Evolutionary conservation across 92 coral and sea anemone genomes (phyloP).

Genomic region (Pocillopora meandrina): DNA sequence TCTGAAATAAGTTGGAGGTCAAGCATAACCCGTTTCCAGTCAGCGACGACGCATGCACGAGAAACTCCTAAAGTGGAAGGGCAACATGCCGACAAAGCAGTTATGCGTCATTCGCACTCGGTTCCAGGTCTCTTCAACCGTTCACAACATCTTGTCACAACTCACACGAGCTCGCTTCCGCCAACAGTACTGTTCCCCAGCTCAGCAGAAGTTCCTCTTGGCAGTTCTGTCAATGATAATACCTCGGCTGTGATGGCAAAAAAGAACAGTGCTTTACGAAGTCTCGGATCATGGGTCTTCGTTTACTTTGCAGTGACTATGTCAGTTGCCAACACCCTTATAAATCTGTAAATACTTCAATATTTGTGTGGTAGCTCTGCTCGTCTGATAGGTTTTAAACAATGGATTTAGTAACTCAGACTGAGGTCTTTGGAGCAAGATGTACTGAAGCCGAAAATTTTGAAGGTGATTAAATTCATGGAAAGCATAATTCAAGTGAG

Average conservation of each 20-base stretch:
- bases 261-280: neutral
- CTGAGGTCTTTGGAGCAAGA: no score
- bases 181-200: neutral
- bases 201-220: neutral
- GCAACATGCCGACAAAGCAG: neutral
- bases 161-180: neutral
- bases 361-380: neutral
- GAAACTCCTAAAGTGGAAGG: neutral
- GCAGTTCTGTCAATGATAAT: neutral
- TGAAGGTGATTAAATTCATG: no score
- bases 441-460: no score
- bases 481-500: no score
- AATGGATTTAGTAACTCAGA: no score
- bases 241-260: slow-evolving; percentile 5
- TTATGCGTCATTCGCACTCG: neutral
- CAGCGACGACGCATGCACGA: neutral
- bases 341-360: neutral
- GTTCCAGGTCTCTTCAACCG: neutral
- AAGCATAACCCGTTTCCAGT: neutral
- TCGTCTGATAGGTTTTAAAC: neutral
- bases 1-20: neutral
- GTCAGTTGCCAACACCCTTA: neutral
- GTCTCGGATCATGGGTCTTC: neutral
- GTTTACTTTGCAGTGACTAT: neutral
- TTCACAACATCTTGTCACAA: neutral